These are phyloP conservation scores for Micromys minutus DNA, from an alignment of 2,113 vertebrate species.

Conservation along the genomic window DNA sequence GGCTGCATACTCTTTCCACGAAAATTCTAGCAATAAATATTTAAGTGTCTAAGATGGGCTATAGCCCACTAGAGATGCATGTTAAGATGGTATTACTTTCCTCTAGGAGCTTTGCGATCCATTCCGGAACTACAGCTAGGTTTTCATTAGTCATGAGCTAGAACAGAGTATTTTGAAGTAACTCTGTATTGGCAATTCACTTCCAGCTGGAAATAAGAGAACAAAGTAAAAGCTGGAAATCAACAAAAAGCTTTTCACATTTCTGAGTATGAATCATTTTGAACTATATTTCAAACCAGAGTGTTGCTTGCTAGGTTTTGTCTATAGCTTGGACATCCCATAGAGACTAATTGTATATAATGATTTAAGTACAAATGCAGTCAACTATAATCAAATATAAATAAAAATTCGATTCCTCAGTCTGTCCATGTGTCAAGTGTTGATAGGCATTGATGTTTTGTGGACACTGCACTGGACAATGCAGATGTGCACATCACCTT, in stretches of 20 bases:
- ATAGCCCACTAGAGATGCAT: conserved; percentile 15
- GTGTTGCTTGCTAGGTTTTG: background rate
- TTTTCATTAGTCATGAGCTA: conserved; percentile 14
- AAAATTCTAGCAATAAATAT: conserved; percentile 58
- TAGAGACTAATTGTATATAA: background rate
- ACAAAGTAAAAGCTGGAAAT: conserved; percentile 23
- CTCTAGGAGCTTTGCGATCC: conserved; percentile 24
- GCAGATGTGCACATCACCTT: background rate
- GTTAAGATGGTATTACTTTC: conserved; percentile 31
- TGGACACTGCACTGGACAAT: background rate
- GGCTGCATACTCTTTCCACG: conserved; percentile 9
- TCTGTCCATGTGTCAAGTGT: background rate
- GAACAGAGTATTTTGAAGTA: background rate
- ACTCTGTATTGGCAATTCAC: background rate
- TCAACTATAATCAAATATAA: background rate
- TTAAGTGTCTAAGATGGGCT: conserved; percentile 24
- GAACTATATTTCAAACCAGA: background rate
- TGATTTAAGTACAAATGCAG: background rate
- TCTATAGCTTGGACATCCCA: background rate
- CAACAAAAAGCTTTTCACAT: background rate
- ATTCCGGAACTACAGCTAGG: background rate
- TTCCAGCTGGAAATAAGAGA: background rate
- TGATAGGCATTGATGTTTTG: background rate
- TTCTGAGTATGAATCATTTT: background rate
- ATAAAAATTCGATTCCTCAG: background rate